Evolutionary conservation across 2,888 invertebrate species (phyloP).

Genomic region (Germaria angustata): DNA sequence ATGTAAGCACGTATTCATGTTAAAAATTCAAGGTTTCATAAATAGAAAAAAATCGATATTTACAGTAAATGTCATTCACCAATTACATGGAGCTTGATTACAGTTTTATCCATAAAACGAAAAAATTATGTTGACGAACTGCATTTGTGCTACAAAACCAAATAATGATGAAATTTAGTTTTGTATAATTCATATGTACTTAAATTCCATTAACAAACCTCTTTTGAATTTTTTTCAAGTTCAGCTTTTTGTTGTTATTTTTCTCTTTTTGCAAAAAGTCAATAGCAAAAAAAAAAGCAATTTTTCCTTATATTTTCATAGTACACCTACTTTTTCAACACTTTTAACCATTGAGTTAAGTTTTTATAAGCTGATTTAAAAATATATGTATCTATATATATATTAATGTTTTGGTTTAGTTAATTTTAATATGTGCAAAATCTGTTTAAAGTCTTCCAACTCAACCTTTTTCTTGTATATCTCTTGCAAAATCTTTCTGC

Average conservation of each 20-base stretch:
- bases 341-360: neutral
- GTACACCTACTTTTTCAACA: slow-evolving; percentile 49
- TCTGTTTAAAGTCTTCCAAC: slow-evolving; percentile 30
- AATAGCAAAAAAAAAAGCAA: slow-evolving; percentile 48
- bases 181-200: slow-evolving; percentile 30
- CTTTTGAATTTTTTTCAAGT: slow-evolving; percentile 42
- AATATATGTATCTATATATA: no score
- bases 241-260: slow-evolving; percentile 42
- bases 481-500: slow-evolving; percentile 41
- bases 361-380: no score
- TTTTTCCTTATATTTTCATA: slow-evolving; percentile 1
- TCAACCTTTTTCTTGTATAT: slow-evolving; percentile 44
- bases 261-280: slow-evolving; percentile 34
- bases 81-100: slow-evolving; percentile 28
- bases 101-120: no score
- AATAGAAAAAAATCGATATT: slow-evolving; percentile 56
- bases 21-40: slow-evolving; percentile 31
- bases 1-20: no score
- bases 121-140: no score
- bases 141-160: no score
- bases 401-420: neutral
- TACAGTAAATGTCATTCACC: slow-evolving; percentile 34
- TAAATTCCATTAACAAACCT: slow-evolving; percentile 40
- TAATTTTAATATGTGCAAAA: neutral
- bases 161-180: neutral